Conservation (phyloP, 2,888 invertebrate genomes). For the Hesperia comma region DNA sequence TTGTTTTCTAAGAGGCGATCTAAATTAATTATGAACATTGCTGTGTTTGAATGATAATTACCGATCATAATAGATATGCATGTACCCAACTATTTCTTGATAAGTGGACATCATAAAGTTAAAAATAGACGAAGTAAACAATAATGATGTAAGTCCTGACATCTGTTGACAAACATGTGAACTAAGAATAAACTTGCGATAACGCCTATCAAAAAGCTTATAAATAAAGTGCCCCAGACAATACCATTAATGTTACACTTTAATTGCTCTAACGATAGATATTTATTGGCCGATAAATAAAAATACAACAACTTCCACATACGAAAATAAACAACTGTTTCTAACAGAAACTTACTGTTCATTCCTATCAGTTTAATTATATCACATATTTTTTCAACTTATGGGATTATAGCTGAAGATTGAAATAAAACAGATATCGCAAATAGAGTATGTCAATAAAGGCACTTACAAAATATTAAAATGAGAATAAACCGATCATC, state of each 20-base stretch:
- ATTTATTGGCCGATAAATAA: not conserved
- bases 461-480: conserved; percentile 10
- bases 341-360: not conserved
- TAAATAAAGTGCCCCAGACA: conserved; percentile 16
- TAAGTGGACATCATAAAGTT: conserved; percentile 30
- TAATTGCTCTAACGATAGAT: not conserved
- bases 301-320: not conserved
- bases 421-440: no score
- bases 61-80: conserved; percentile 47
- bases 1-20: no score
- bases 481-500: conserved; percentile 17
- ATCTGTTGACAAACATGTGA: conserved; percentile 58
- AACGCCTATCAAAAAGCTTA: conserved; percentile 39
- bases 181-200: conserved; percentile 40
- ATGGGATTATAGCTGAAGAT: not conserved
- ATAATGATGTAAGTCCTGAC: conserved; percentile 49
- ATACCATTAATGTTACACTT: not conserved
- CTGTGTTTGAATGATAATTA: conserved; percentile 49
- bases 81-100: conserved; percentile 21
- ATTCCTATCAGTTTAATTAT: not conserved
- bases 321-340: not conserved
- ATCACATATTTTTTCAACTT: not conserved
- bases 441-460: not conserved
- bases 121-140: conserved; percentile 21
- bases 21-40: no score